Conservation (phyloP, 2,113 vertebrate species). For the Atractosteus spatula region DNA sequence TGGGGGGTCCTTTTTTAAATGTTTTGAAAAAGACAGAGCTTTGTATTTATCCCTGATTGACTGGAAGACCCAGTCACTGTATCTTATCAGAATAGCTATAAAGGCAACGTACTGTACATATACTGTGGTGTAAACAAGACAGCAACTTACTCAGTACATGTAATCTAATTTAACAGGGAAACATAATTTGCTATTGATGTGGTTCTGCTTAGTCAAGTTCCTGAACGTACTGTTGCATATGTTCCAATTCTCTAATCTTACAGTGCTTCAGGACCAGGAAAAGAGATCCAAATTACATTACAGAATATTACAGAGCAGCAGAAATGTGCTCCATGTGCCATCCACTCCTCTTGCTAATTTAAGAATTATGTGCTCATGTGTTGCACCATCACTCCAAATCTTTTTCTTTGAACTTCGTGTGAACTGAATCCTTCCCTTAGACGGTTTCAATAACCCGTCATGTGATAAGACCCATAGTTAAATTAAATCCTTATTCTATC, state of each 20-base stretch:
- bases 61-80: too few relatives aligned
- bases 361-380: constrained; percentile 7
- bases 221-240: not conserved
- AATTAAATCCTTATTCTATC: not conserved
- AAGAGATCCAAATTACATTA: not conserved
- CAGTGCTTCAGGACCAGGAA: not conserved
- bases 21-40: too few relatives aligned
- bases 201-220: not conserved
- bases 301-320: not conserved
- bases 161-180: too few relatives aligned
- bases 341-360: constrained; percentile 7
- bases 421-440: not conserved
- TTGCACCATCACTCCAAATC: constrained; percentile 1
- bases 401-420: constrained; percentile 9
- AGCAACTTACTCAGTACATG: too few relatives aligned
- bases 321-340: not conserved
- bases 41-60: too few relatives aligned
- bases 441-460: not conserved
- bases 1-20: too few relatives aligned
- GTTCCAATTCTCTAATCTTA: not conserved
- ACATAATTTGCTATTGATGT: too few relatives aligned
- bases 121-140: too few relatives aligned
- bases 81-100: too few relatives aligned
- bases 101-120: too few relatives aligned
- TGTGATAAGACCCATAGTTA: not conserved